Percentiles rank a stretch among this genome's conserved stretches.
phyloP scores from a whole-genome alignment of 1,140 invertebrate genomes.

The Pteromalus puparum region DNA sequence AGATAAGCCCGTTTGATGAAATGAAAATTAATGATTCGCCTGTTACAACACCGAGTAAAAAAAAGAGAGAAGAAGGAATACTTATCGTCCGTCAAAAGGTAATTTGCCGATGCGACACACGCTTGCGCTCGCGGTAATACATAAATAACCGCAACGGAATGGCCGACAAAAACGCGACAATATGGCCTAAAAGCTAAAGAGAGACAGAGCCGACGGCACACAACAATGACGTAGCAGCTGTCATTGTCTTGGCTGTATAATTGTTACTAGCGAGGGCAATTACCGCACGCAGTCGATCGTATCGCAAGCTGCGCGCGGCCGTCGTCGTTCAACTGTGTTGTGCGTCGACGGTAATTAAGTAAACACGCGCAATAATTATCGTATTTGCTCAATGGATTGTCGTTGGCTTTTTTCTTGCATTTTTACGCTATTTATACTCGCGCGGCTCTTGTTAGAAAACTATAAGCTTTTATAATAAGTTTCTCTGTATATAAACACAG shows the following conservation, averaged over 20 bases:
- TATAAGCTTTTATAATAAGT: too few species aligned
- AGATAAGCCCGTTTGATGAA: not conserved
- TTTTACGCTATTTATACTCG: too few species aligned
- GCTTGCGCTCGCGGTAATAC: not conserved
- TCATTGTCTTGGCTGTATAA: constrained; percentile 41
- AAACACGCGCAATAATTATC: constrained; percentile 39
- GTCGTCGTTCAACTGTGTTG: constrained; percentile 37
- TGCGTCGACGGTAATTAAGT: constrained; percentile 36
- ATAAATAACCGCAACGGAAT: constrained; percentile 9
- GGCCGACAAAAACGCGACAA: not conserved
- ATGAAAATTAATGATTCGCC: not conserved
- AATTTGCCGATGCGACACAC: constrained; percentile 4
- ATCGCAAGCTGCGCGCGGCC: constrained; percentile 25
- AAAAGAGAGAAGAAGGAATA: not conserved
- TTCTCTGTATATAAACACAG: too few species aligned
- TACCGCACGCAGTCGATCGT: constrained; percentile 43
- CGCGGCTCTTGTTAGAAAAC: too few species aligned
- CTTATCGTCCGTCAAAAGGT: not conserved
- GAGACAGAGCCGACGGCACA: not conserved
- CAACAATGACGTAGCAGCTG: constrained; percentile 41
- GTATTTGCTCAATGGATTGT: constrained; percentile 46
- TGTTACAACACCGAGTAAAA: not conserved
- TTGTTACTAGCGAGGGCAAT: constrained; percentile 44
- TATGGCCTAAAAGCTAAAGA: not conserved
- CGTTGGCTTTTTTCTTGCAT: not conserved